Percentiles rank a stretch among this genome's conserved stretches.
phyloP scores from a whole-genome alignment of 2,888 invertebrate species.

The Tridacna crocea region DNA sequence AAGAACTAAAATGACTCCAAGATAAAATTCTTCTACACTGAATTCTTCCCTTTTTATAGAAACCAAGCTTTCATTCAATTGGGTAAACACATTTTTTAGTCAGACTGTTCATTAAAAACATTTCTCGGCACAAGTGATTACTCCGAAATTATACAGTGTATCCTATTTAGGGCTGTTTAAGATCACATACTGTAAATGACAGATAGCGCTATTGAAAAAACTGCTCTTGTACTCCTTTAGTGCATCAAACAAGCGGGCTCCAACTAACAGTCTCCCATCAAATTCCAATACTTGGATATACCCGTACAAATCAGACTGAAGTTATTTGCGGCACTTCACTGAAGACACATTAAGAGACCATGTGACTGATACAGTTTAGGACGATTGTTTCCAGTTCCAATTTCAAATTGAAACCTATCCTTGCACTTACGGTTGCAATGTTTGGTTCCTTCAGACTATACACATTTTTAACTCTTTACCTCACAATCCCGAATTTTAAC shows the following conservation, averaged over 20 bases:
- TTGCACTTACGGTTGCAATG: no score
- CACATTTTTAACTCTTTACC: no score
- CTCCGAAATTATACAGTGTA: conserved; percentile 14
- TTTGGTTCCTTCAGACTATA: no score
- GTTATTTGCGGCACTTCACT: not conserved
- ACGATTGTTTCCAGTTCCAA: not conserved
- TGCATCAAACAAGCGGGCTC: conserved; percentile 10
- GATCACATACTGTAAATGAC: conserved; percentile 24
- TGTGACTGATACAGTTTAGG: conserved; percentile 9
- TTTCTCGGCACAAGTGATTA: conserved; percentile 8
- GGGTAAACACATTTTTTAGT: no score
- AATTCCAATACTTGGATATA: conserved; percentile 17
- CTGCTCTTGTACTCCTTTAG: not conserved
- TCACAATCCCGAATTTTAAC: no score
- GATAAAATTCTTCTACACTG: no score
- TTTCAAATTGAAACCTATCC: no score
- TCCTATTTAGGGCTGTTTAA: conserved; percentile 21
- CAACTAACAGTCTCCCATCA: conserved; percentile 10
- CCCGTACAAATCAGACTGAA: conserved; percentile 8
- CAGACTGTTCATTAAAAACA: conserved; percentile 8
- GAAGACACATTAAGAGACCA: conserved; percentile 4
- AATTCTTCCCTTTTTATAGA: no score
- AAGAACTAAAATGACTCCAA: no score
- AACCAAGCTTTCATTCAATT: no score
- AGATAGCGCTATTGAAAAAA: conserved; percentile 20